Conservation (phyloP, 2,888 invertebrate species). For the Cybosia mesomella region DNA sequence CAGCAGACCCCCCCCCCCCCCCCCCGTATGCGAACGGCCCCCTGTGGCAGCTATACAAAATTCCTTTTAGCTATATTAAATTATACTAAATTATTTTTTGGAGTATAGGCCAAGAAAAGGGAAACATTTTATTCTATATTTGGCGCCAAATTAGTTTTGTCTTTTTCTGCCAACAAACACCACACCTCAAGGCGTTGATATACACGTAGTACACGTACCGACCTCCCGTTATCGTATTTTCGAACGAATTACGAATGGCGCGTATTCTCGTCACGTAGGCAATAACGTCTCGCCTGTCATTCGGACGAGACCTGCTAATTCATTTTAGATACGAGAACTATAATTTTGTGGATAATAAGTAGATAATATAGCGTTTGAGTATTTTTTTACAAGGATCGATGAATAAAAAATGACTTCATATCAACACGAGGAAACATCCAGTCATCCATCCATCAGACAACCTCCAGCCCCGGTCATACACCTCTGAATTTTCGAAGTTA, state of each 20-base stretch:
- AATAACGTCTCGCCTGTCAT: slow-evolving; percentile 52
- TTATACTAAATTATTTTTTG: no score
- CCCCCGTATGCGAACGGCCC: no score
- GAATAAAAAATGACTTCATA: slow-evolving; percentile 5
- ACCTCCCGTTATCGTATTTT: slow-evolving; percentile 27
- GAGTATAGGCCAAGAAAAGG: background rate
- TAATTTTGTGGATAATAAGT: slow-evolving; percentile 5
- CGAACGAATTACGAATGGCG: slow-evolving; percentile 23
- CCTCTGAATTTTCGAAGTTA: no score
- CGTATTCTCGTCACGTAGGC: slow-evolving; percentile 48
- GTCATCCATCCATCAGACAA: no score
- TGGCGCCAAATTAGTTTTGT: slow-evolving; percentile 26
- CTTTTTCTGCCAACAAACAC: slow-evolving; percentile 36
- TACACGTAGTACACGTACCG: slow-evolving; percentile 42
- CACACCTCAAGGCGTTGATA: slow-evolving; percentile 36
- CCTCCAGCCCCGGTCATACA: background rate
- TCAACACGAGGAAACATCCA: no score
- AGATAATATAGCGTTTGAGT: background rate
- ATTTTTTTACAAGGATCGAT: background rate
- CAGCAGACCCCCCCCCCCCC: no score
- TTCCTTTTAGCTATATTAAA: no score
- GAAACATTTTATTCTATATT: slow-evolving; percentile 1
- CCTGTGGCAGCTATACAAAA: no score
- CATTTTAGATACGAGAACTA: slow-evolving; percentile 33
- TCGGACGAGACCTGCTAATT: slow-evolving; percentile 41